phyloP scores from a whole-genome alignment of 2,888 invertebrate genomes.

The Catocala nupta region DNA sequence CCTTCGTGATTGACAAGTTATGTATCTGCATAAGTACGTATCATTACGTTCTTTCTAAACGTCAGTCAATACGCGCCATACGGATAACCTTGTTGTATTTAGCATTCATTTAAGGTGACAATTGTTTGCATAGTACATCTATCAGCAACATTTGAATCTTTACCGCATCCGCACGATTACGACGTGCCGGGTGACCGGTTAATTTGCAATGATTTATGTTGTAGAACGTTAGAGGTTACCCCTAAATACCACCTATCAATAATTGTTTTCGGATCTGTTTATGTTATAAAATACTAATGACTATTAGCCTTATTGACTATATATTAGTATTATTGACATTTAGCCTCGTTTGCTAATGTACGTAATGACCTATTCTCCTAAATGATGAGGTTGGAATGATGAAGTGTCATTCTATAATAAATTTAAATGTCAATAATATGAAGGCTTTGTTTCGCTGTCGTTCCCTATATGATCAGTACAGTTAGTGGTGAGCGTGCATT shows the following conservation, averaged over 20 bases:
- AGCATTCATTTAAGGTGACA: slow-evolving; percentile 50
- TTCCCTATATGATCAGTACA: slow-evolving; percentile 48
- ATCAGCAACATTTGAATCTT: slow-evolving; percentile 17
- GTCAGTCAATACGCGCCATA: slow-evolving; percentile 37
- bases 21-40: slow-evolving; percentile 47
- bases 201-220: slow-evolving; percentile 13
- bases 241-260: slow-evolving; percentile 17
- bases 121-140: slow-evolving; percentile 42
- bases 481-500: slow-evolving; percentile 51
- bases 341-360: slow-evolving; percentile 56
- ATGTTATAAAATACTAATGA: slow-evolving; percentile 48
- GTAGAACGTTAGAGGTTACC: slow-evolving; percentile 11
- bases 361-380: slow-evolving; percentile 45
- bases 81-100: slow-evolving; percentile 50
- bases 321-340: no score
- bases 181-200: slow-evolving; percentile 12
- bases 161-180: slow-evolving; percentile 15
- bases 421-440: slow-evolving; percentile 14
- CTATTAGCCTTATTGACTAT: no score
- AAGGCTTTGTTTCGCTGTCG: slow-evolving; percentile 20
- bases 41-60: slow-evolving; percentile 51
- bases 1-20: slow-evolving; percentile 67
- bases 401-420: slow-evolving; percentile 19
- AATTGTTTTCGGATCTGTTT: slow-evolving; percentile 31
- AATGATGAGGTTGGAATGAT: slow-evolving; percentile 51